Conservation (phyloP, 2,888 invertebrate genomes). For the Parthenolecanium corni region DNA sequence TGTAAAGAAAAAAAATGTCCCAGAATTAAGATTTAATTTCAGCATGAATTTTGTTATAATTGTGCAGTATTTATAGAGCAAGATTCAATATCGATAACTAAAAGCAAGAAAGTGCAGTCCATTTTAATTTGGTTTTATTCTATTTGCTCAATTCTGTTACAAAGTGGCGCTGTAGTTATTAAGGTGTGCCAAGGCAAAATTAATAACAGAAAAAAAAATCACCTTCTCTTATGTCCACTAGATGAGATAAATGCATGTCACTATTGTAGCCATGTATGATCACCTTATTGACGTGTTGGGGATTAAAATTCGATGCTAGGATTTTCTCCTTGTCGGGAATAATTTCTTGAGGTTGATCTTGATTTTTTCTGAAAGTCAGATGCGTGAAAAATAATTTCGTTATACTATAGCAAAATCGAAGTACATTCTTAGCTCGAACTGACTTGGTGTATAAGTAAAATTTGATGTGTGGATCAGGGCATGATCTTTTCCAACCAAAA, state of each 20-base stretch:
- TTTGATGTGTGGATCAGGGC: constrained; percentile 58
- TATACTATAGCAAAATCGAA: not conserved
- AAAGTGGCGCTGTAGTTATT: not conserved
- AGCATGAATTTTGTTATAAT: not conserved
- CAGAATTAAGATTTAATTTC: not conserved
- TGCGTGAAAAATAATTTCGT: not conserved
- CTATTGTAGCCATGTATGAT: constrained; percentile 58
- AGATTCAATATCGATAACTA: not conserved
- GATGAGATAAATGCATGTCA: constrained; percentile 47
- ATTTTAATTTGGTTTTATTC: not conserved
- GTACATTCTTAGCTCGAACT: not conserved
- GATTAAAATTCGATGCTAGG: constrained; percentile 43
- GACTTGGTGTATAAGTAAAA: constrained; percentile 50
- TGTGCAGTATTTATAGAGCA: not conserved
- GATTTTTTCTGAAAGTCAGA: constrained; percentile 37
- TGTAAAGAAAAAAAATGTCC: not conserved
- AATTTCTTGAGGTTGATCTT: constrained; percentile 42
- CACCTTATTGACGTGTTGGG: constrained; percentile 47
- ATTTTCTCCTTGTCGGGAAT: constrained; percentile 42
- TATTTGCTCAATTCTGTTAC: not conserved
- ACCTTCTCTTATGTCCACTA: constrained; percentile 49
- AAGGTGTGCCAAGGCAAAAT: constrained; percentile 36
- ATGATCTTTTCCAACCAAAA: constrained; percentile 37
- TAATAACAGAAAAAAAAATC: too few relatives aligned
- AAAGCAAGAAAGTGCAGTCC: not conserved